A percentile compares a stretch with the other conserved stretches of the same genome.
phyloP scores from a whole-genome alignment of 2,888 invertebrate species.

The Ormyrus nitidulus region DNA sequence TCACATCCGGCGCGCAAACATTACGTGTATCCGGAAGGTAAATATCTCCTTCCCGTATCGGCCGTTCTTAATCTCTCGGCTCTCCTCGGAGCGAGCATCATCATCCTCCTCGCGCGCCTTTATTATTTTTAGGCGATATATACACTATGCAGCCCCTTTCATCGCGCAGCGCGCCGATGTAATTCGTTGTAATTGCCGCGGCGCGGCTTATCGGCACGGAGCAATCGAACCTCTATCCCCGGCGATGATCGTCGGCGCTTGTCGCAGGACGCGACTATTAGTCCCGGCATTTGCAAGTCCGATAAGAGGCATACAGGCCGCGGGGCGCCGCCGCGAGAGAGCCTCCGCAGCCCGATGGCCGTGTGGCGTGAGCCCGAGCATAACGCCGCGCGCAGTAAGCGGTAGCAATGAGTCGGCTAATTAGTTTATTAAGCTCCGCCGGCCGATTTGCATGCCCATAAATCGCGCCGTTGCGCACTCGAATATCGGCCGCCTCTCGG shows the following conservation, averaged over 20 bases:
- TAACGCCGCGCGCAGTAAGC: conserved; percentile 1
- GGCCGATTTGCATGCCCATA: conserved; percentile 68
- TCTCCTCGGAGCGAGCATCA: conserved; percentile 14
- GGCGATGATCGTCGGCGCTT: neutral
- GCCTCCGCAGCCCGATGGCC: conserved; percentile 56
- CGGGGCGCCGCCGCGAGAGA: conserved; percentile 61
- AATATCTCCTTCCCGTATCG: conserved; percentile 58
- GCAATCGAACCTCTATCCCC: no score
- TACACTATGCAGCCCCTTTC: no score
- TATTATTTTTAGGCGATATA: no score
- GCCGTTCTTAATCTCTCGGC: conserved; percentile 60
- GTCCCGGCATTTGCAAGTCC: conserved; percentile 48
- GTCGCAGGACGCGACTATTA: neutral
- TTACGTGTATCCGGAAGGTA: conserved; percentile 66
- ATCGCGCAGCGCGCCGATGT: neutral
- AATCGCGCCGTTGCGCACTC: conserved; percentile 56
- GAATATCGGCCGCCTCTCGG: no score
- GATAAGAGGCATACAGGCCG: conserved; percentile 64
- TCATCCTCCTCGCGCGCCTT: conserved; percentile 57
- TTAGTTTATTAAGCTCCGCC: conserved; percentile 67
- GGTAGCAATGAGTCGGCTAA: conserved; percentile 67
- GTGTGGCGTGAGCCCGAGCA: neutral
- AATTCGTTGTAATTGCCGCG: neutral
- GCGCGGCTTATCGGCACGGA: neutral
- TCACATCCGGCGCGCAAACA: conserved; percentile 61